Conservation (phyloP, 2,113 vertebrate species). For the Brachirus orientalis region DNA sequence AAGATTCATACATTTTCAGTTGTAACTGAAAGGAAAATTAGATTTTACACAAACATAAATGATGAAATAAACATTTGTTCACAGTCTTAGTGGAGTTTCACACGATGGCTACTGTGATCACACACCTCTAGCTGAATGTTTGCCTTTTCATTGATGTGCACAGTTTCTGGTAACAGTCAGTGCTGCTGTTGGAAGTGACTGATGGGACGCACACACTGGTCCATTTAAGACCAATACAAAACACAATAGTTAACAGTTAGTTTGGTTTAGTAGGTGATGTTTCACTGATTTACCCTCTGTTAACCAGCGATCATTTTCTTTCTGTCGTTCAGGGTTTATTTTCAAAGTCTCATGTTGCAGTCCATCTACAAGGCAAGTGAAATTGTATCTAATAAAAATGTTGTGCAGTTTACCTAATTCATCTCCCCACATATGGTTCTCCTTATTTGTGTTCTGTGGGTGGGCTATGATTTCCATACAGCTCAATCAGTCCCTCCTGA, state of each 20-base stretch:
- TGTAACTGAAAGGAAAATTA: slow-evolving; percentile 11
- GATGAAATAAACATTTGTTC: slow-evolving; percentile 42
- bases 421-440: slow-evolving; percentile 82
- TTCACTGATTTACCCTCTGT: slow-evolving; percentile 45
- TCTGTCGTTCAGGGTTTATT: slow-evolving; percentile 75
- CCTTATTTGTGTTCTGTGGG: slow-evolving; percentile 80
- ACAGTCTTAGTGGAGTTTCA: slow-evolving; percentile 13
- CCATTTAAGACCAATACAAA: slow-evolving; percentile 23
- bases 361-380: slow-evolving; percentile 78
- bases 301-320: slow-evolving; percentile 63
- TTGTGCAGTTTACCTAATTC: slow-evolving; percentile 86
- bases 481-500: slow-evolving; percentile 79
- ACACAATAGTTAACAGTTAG: slow-evolving; percentile 41
- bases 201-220: slow-evolving; percentile 8
- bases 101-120: neutral
- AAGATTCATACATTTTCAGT: too few species aligned
- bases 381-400: slow-evolving; percentile 86
- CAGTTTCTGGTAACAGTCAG: neutral
- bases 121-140: neutral
- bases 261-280: slow-evolving; percentile 53
- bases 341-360: slow-evolving; percentile 83
- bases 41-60: slow-evolving; percentile 36
- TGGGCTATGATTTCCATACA: slow-evolving; percentile 78
- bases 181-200: neutral
- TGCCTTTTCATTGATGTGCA: slow-evolving; percentile 8